Evolutionary conservation across 2,888 invertebrate species (phyloP).

Genomic region (Norana najaformis): DNA sequence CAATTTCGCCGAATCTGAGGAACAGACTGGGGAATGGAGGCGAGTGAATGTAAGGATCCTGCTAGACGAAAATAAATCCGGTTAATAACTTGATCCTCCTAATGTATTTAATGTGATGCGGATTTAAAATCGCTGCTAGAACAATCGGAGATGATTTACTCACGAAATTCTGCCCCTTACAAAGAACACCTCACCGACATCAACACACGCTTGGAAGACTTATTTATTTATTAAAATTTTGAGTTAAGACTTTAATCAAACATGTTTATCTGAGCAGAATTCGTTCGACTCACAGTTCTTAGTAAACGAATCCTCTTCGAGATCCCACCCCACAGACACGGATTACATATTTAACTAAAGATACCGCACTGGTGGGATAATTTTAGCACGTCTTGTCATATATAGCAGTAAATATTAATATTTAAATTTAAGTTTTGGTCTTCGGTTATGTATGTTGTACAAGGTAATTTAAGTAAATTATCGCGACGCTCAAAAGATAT

Average conservation of each 20-base stretch:
- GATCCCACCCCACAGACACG: neutral
- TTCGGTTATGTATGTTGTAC: too few species aligned
- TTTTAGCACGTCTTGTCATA: too few species aligned
- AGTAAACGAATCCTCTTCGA: neutral
- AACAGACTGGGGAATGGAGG: neutral
- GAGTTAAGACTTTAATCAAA: neutral
- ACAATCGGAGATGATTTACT: neutral
- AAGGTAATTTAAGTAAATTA: too few species aligned
- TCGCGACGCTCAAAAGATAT: too few species aligned
- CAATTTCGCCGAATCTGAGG: neutral
- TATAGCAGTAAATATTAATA: too few species aligned
- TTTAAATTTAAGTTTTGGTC: too few species aligned
- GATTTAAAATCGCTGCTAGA: neutral
- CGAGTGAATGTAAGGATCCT: neutral
- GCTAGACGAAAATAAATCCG: neutral
- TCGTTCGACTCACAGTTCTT: neutral
- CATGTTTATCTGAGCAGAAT: neutral
- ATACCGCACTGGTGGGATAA: too few species aligned
- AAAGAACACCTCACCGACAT: neutral
- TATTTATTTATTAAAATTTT: neutral
- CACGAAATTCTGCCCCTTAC: neutral
- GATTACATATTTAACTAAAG: neutral
- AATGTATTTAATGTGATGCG: neutral
- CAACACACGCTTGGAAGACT: neutral
- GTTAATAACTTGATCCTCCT: too few species aligned